A percentile compares a stretch with the other conserved stretches of the same genome.
Conservation (phyloP, 2,888 invertebrate species). For the Aporophyla lueneburgensis region DNA sequence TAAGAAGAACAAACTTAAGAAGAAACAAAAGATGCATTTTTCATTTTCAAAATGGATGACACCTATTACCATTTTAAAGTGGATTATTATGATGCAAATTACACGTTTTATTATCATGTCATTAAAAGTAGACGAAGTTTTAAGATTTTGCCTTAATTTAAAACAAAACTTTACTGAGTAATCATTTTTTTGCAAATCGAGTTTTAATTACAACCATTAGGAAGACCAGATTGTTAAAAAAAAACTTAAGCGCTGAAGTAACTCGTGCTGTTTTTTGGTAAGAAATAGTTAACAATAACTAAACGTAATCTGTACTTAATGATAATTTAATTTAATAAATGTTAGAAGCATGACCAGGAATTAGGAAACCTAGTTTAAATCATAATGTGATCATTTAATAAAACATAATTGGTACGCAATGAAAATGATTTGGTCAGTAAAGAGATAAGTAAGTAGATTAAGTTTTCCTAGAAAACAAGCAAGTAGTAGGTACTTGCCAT, state of each 20-base stretch:
- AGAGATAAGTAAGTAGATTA: background rate
- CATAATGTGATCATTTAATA: background rate
- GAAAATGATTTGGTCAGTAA: background rate
- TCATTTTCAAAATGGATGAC: too few relatives aligned
- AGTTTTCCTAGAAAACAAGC: background rate
- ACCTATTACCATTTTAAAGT: constrained; percentile 15
- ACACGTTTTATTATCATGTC: constrained; percentile 8
- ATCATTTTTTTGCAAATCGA: constrained; percentile 36
- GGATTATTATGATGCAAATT: background rate
- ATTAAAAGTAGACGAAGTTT: constrained; percentile 11
- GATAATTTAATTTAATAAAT: background rate
- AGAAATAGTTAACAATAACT: background rate
- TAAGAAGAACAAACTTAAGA: background rate
- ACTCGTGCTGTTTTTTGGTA: constrained; percentile 1
- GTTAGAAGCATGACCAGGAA: constrained; percentile 40
- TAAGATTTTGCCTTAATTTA: constrained; percentile 15
- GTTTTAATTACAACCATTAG: constrained; percentile 31
- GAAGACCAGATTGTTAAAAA: background rate
- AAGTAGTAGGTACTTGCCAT: too few relatives aligned
- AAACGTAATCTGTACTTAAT: background rate
- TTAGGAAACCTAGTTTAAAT: constrained; percentile 46
- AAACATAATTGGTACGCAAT: background rate
- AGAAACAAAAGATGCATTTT: background rate
- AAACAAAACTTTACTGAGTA: constrained; percentile 23
- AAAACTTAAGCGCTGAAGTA: constrained; percentile 28